phyloP scores from a whole-genome alignment of 2,797 vertebrate genomes.

The Argya squamiceps region DNA sequence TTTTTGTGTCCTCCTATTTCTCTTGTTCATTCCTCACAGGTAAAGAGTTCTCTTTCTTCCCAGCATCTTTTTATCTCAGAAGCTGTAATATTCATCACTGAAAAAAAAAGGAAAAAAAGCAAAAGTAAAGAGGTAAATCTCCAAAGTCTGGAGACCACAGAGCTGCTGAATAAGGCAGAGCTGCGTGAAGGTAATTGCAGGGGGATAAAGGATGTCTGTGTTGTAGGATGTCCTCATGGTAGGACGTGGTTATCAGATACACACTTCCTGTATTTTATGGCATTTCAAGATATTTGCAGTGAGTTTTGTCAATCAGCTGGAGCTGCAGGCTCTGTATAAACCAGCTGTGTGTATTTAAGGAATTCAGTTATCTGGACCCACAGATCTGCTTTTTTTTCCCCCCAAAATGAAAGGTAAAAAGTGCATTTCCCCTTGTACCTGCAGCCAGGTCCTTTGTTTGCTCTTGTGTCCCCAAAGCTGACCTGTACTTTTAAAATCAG shows the following conservation, averaged over 20 bases:
- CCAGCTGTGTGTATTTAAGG: not conserved
- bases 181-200: not conserved
- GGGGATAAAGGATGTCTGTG: not conserved
- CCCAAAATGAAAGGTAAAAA: not conserved
- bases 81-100: not conserved
- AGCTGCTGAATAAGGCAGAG: constrained; percentile 1
- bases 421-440: not conserved
- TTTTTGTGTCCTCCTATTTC: not conserved
- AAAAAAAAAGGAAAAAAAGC: not conserved
- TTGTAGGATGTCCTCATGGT: not conserved
- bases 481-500: not conserved
- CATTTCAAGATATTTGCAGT: not conserved
- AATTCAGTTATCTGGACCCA: not conserved
- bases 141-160: not conserved
- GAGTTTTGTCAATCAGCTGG: not conserved
- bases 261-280: not conserved
- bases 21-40: not conserved
- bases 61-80: constrained; percentile 4
- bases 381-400: not conserved
- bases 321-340: not conserved
- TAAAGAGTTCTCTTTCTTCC: not conserved
- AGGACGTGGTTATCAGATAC: not conserved
- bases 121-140: not conserved
- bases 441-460: not conserved
- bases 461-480: not conserved